These are phyloP conservation scores for Phyllotreta striolata DNA, from an alignment of 2,888 invertebrate species.

Conservation along the genomic window DNA sequence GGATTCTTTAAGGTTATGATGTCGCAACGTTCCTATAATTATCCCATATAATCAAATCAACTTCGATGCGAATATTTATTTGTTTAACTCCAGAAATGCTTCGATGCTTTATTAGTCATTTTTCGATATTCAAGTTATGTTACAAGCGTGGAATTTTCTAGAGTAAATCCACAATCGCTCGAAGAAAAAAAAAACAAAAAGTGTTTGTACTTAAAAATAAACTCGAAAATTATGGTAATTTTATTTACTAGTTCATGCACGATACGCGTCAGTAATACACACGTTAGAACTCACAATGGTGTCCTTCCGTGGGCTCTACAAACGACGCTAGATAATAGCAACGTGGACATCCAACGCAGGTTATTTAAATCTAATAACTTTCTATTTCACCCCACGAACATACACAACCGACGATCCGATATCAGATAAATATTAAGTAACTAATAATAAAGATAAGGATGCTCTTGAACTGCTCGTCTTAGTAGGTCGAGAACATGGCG, in stretches of 20 bases:
- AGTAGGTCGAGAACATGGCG: conserved; percentile 52
- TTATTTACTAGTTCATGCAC: neutral
- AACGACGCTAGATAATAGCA: neutral
- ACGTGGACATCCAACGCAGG: conserved; percentile 6
- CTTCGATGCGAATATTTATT: neutral
- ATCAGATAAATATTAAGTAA: conserved; percentile 9
- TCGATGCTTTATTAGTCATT: no score
- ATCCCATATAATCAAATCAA: neutral
- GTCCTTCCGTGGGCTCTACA: neutral
- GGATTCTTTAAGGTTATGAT: conserved; percentile 11
- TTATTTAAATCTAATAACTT: neutral
- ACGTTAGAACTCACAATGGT: neutral
- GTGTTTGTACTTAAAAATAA: no score
- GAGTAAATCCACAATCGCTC: no score
- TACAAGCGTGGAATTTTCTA: no score
- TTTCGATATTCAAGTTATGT: no score
- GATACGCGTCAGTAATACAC: neutral
- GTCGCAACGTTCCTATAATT: conserved; percentile 7
- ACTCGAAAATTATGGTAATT: no score
- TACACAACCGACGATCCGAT: neutral
- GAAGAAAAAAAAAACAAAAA: no score
- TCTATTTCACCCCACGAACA: conserved; percentile 13
- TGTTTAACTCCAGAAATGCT: no score
- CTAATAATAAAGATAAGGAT: neutral
- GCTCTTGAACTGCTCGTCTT: neutral